A percentile compares a stretch with the other conserved stretches of the same genome.
These are phyloP conservation scores for Pseudobourletiella spinata DNA, from an alignment of 1,140 invertebrate species.

Conservation along the genomic window DNA sequence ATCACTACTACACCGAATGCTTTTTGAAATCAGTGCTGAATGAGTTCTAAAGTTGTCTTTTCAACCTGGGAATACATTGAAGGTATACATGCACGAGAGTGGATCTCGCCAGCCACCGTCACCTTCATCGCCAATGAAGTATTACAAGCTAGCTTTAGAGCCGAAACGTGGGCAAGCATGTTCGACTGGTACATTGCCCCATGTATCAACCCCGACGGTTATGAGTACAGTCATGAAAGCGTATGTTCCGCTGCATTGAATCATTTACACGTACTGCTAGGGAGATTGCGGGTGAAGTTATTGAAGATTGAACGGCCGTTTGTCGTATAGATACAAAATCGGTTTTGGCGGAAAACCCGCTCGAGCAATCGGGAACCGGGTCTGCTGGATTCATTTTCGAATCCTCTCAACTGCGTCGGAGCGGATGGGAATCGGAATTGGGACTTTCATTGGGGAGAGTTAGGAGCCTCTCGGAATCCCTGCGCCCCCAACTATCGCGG, in stretches of 20 bases:
- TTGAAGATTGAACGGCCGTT: not conserved
- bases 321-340: constrained; percentile 12
- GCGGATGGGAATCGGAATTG: constrained; percentile 44
- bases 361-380: not conserved
- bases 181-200: constrained; percentile 22
- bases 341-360: constrained; percentile 69
- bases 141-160: not conserved
- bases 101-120: constrained; percentile 16
- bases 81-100: constrained; percentile 10
- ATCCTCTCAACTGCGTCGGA: not conserved
- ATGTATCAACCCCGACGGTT: constrained; percentile 20
- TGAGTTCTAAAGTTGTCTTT: too few species aligned
- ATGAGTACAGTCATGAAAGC: constrained; percentile 16
- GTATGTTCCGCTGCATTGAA: not conserved
- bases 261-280: not conserved
- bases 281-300: not conserved
- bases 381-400: too few species aligned
- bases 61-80: not conserved
- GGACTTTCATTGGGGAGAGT: constrained; percentile 15
- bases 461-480: constrained; percentile 15
- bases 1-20: not conserved
- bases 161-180: not conserved
- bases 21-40: too few species aligned
- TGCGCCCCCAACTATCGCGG: constrained; percentile 21
- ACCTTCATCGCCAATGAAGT: constrained; percentile 17